Percentiles rank a stretch among this genome's conserved stretches.
phyloP scores from a whole-genome alignment of 2,113 vertebrate species.

The Psammodynastes pulverulentus region DNA sequence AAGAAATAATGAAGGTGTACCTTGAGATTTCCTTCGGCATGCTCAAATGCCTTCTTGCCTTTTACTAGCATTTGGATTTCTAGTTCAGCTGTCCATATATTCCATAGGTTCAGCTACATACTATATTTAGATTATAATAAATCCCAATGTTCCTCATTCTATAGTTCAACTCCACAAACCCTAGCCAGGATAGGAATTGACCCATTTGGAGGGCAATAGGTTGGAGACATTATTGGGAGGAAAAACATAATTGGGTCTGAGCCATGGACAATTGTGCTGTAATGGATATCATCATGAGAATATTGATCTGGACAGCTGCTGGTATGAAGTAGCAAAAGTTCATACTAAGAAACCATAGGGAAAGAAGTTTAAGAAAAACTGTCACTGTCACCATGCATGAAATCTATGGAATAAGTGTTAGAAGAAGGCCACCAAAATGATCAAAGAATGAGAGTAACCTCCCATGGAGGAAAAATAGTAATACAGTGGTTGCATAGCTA shows the following conservation, averaged over 20 bases:
- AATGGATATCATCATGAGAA: neutral
- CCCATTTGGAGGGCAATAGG: neutral
- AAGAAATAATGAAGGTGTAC: neutral
- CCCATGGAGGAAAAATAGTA: neutral
- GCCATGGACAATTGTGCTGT: neutral
- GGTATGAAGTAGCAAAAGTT: neutral
- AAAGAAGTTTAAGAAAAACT: neutral
- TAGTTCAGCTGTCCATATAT: neutral
- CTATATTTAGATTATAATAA: neutral
- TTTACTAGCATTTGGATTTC: neutral
- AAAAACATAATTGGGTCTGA: neutral
- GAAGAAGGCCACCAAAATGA: neutral
- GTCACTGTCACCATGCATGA: neutral
- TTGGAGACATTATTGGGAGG: neutral
- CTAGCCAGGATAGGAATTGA: neutral
- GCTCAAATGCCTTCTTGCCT: neutral
- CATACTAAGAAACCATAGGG: neutral
- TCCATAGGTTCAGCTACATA: neutral
- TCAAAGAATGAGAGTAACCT: neutral
- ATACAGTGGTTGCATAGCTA: neutral
- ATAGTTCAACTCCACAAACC: neutral
- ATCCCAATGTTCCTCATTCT: neutral
- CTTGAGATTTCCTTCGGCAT: neutral
- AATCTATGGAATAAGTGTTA: neutral
- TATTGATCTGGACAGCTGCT: neutral